A percentile compares a stretch with the other conserved stretches of the same genome.
Evolutionary conservation across 2,797 vertebrate genomes (phyloP).

Genomic region (Distichodus sexfasciatus): DNA sequence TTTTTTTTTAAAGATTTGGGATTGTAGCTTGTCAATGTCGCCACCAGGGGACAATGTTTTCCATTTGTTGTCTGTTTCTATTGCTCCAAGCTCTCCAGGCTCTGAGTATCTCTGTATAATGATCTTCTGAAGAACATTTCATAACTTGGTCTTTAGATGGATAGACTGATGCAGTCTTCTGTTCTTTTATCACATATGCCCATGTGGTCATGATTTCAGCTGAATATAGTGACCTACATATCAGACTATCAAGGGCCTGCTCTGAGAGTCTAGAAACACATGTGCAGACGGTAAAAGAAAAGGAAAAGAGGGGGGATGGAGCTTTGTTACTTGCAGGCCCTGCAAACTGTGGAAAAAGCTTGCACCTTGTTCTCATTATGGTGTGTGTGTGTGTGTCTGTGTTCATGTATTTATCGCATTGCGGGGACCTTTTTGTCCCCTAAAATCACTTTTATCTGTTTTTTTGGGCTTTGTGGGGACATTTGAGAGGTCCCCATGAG

Average conservation of each 20-base stretch:
- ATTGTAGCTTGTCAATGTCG: neutral
- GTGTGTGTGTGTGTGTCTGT: constrained; percentile 22
- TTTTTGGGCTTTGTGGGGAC: no score
- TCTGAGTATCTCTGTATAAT: constrained; percentile 16
- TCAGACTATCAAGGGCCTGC: constrained; percentile 28
- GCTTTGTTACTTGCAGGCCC: constrained; percentile 35
- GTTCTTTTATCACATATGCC: constrained; percentile 20
- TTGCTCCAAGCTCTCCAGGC: neutral
- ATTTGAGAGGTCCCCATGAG: no score
- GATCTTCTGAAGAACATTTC: constrained; percentile 7
- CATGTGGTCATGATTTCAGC: constrained; percentile 41
- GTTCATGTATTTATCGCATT: no score
- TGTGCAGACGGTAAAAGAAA: constrained; percentile 38
- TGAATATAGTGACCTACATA: constrained; percentile 47
- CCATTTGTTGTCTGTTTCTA: no score
- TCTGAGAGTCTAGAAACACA: constrained; percentile 41
- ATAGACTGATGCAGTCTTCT: neutral
- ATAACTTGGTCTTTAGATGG: constrained; percentile 2
- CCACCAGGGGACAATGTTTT: constrained; percentile 40
- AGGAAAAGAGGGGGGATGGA: constrained; percentile 4
- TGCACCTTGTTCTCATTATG: constrained; percentile 48
- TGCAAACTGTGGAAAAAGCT: constrained; percentile 29
- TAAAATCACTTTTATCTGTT: no score
- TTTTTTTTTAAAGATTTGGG: no score
- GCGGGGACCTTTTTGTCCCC: no score